Conservation (phyloP, 2,888 invertebrate genomes). For the Colletes collaris region DNA sequence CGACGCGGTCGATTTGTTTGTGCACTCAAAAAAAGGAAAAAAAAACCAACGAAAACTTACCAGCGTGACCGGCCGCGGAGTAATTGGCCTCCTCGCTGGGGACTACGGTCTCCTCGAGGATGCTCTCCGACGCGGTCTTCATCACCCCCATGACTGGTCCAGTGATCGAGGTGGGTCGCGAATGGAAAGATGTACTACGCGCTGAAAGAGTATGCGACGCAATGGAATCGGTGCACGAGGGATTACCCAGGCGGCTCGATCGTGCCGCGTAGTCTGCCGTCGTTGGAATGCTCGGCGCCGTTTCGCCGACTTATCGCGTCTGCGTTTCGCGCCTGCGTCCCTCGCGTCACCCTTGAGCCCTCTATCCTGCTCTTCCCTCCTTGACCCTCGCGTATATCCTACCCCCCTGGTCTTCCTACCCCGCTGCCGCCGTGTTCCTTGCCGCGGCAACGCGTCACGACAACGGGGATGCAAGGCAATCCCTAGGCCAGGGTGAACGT, state of each 20-base stretch:
- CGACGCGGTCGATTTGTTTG: too few species aligned
- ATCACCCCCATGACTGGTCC: conserved; percentile 77
- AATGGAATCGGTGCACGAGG: conserved; percentile 32
- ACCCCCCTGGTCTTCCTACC: conserved; percentile 31
- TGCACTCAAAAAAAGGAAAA: too few species aligned
- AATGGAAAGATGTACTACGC: conserved; percentile 6
- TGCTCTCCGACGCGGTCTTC: conserved; percentile 77
- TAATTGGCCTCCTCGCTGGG: conserved; percentile 81
- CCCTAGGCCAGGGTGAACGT: conserved; percentile 69
- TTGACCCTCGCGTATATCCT: conserved; percentile 60
- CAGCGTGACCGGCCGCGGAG: conserved; percentile 77
- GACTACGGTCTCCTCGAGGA: conserved; percentile 77
- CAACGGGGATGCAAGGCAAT: conserved; percentile 48
- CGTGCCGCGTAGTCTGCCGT: conserved; percentile 72
- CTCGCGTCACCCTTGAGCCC: conserved; percentile 50
- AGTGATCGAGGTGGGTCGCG: not conserved
- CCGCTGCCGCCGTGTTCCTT: conserved; percentile 8
- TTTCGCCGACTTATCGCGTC: conserved; percentile 67
- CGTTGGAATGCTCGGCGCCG: conserved; percentile 68
- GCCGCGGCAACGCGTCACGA: conserved; percentile 31
- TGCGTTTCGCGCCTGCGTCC: conserved; percentile 77
- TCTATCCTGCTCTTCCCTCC: conserved; percentile 60
- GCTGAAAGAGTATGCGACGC: conserved; percentile 23
- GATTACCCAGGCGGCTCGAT: conserved; percentile 63
- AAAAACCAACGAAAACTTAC: conserved; percentile 67